A percentile compares a stretch with the other conserved stretches of the same genome.
phyloP scores from a whole-genome alignment of 2,113 vertebrate genomes.

The Apodemus speciosus region DNA sequence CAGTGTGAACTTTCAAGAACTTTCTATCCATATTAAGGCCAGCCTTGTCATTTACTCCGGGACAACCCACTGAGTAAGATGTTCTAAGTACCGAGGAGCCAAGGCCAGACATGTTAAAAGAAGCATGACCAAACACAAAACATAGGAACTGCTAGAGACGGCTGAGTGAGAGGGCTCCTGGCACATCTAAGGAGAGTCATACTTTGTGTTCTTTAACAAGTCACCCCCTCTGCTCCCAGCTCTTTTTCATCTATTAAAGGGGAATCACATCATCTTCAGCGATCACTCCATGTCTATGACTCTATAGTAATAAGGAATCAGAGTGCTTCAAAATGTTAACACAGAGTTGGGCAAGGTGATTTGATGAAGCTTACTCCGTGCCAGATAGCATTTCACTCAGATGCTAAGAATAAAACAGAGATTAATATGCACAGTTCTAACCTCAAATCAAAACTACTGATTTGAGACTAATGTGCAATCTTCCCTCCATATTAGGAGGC shows the following conservation, averaged over 20 bases:
- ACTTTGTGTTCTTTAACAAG: not conserved
- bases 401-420: not conserved
- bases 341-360: not conserved
- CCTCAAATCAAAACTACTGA: not conserved
- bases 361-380: not conserved
- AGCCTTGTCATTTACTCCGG: constrained; percentile 1
- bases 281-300: not conserved
- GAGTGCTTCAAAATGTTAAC: not conserved
- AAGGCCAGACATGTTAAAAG: not conserved
- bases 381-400: not conserved
- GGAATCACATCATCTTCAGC: not conserved
- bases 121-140: not conserved
- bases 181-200: not conserved
- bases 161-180: not conserved
- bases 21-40: not conserved
- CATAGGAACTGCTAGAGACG: not conserved
- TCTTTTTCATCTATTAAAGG: not conserved
- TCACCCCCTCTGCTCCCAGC: not conserved
- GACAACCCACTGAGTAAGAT: not conserved
- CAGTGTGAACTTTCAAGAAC: constrained; percentile 12
- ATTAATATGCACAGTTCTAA: not conserved
- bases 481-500: not conserved
- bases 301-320: not conserved
- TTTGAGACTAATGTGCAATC: not conserved
- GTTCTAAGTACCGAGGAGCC: not conserved